Evolutionary conservation across 2,113 vertebrate genomes (phyloP).

Genomic region (Scartelaos histophorus): DNA sequence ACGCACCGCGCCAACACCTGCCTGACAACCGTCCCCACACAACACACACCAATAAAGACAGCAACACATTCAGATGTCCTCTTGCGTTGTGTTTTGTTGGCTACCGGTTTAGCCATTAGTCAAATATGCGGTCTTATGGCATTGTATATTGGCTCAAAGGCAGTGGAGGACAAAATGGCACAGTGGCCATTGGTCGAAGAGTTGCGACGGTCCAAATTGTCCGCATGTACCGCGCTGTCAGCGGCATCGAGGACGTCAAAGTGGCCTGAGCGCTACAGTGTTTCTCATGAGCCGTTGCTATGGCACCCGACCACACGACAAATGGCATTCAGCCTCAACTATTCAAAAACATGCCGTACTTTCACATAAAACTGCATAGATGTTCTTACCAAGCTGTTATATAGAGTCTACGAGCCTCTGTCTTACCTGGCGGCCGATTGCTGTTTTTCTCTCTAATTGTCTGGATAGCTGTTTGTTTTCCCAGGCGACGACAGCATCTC

Average conservation of each 20-base stretch:
- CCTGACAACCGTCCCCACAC: conserved; percentile 13
- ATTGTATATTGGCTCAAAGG: conserved; percentile 20
- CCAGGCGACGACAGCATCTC: conserved; percentile 82
- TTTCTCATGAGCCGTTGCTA: conserved; percentile 76
- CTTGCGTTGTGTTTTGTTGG: conserved; percentile 8
- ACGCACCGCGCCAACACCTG: conserved; percentile 27
- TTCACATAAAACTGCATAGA: conserved; percentile 29
- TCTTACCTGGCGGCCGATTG: conserved; percentile 72
- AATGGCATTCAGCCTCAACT: conserved; percentile 69
- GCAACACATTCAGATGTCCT: conserved; percentile 13
- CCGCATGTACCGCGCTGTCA: conserved; percentile 61
- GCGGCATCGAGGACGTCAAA: conserved; percentile 55
- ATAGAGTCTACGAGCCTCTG: conserved; percentile 32
- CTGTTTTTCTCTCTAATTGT: conserved; percentile 64
- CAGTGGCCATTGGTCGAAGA: conserved; percentile 44
- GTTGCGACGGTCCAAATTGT: conserved; percentile 48
- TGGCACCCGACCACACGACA: conserved; percentile 78
- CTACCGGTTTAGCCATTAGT: conserved; percentile 41
- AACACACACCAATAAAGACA: conserved; percentile 17
- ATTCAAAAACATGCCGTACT: conserved; percentile 54
- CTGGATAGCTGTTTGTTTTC: conserved; percentile 79
- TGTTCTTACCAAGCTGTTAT: conserved; percentile 39
- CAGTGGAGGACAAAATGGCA: conserved; percentile 43
- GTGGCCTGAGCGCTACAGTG: conserved; percentile 54
- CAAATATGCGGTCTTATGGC: conserved; percentile 24